Percentiles rank a stretch among this genome's conserved stretches.
Conservation (phyloP, 1,140 invertebrate genomes). For the Portunus trituberculatus region DNA sequence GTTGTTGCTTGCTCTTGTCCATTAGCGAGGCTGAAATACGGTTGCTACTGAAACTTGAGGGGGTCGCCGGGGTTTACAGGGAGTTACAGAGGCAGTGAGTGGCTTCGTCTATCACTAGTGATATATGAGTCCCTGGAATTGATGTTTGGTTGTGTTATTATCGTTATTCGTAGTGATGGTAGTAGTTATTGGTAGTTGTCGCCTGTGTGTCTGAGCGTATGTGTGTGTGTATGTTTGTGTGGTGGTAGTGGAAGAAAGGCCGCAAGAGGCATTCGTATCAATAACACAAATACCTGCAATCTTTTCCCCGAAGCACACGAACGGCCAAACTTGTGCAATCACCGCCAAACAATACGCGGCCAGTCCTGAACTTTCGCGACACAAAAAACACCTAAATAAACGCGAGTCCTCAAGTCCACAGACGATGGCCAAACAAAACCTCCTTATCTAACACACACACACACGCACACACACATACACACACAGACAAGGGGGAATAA, state of each 20-base stretch:
- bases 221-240: no score
- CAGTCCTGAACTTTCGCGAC: not conserved
- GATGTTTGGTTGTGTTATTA: not conserved
- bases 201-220: no score
- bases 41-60: not conserved
- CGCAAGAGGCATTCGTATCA: not conserved
- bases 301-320: constrained; percentile 1
- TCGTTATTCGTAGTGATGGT: not conserved
- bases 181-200: not conserved
- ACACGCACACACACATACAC: not conserved
- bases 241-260: not conserved
- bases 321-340: not conserved
- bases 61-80: no score
- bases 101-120: not conserved
- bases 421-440: not conserved
- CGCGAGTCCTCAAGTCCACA: not conserved
- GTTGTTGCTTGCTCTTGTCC: not conserved
- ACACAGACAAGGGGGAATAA: not conserved
- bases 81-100: not conserved
- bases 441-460: not conserved
- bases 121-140: not conserved
- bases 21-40: not conserved
- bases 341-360: not conserved
- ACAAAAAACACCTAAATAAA: not conserved
- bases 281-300: not conserved